A percentile compares a stretch with the other conserved stretches of the same genome.
phyloP scores from a whole-genome alignment of 2,888 invertebrate genomes.

The Psylliodes chrysocephalus region DNA sequence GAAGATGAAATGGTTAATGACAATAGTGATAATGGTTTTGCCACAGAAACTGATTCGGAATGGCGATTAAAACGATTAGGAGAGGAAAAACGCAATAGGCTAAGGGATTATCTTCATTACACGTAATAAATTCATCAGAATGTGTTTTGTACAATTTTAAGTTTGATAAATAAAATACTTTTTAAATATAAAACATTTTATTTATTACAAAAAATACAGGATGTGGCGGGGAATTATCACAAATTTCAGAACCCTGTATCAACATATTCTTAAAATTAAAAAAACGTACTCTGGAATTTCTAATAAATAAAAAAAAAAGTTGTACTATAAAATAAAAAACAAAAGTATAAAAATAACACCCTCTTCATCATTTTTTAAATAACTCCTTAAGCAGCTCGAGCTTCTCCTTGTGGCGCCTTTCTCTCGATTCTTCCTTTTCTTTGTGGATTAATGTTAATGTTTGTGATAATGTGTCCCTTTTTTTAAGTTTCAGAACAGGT shows the following conservation, averaged over 20 bases:
- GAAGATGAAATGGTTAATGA: neutral
- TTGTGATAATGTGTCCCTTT: neutral
- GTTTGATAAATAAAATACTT: neutral
- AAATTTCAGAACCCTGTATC: too few species aligned
- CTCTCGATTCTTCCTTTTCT: slow-evolving; percentile 3
- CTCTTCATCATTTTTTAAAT: neutral
- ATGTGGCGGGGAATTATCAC: too few species aligned
- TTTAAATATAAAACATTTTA: neutral
- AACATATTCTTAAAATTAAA: too few species aligned
- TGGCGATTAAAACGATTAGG: neutral
- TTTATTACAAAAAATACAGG: neutral
- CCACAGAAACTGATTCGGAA: slow-evolving; percentile 2
- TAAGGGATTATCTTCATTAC: neutral
- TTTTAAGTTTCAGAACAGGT: neutral
- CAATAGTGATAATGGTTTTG: neutral
- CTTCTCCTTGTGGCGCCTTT: neutral
- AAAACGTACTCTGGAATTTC: neutral
- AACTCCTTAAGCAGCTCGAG: neutral
- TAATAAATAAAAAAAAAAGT: neutral
- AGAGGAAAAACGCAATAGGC: slow-evolving; percentile 1
- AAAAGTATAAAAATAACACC: neutral
- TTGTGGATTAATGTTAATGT: neutral
- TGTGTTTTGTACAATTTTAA: neutral
- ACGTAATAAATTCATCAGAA: neutral
- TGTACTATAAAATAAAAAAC: neutral